Evolutionary conservation across 2,113 vertebrate species (phyloP), one percentile per base, ranked within the genome.

Genomic region (Taurulus bubalis): DNA sequence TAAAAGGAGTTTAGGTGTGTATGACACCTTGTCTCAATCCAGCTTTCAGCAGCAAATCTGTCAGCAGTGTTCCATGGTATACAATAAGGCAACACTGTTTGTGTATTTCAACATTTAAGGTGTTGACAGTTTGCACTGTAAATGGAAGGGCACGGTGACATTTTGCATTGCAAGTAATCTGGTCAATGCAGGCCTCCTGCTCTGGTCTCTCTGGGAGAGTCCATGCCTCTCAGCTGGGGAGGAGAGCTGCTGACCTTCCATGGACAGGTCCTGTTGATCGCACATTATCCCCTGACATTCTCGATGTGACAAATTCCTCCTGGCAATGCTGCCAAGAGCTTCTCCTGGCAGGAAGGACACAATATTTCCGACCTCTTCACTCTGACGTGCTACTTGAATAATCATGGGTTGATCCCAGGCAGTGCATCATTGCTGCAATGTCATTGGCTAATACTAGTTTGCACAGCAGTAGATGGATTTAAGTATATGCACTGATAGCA

Each of bases 211-310:
- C 12, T 69, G 78, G 76, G 53, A 55, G 68, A 77, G 76, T 83
- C 79, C 58, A 24, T 40, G 66, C 70, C 80, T 84, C 88, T 89
- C 85, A 83, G 89, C 78, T 84, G 87, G 85, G 62, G 84, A 65
- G 73, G 78, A 71, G 88, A 87, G 80, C 78, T 20, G 77, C 82
- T 93, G 93, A 95, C 93, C 94, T 94, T 93, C 90, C 78, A 71
- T 34, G 40, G 80, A 89, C 87, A 87, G 84, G 90, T 92, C 89
- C 89, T 85, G 92, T 82, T 93, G 92, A 90, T 92, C 90, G 75
- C 92, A 92, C 94, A 93, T 94, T 94, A 92, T 93, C 92, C 82
- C 86, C 69, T 92, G 94, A 94, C 93, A 94, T 95, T 94, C 94
- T 74, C 80, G 56, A 82, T 84, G 87, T 91, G 93, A 91, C 94